These are phyloP conservation scores for Ptiloglossa arizonensis DNA, from an alignment of 1,140 invertebrate genomes.

Conservation along the genomic window DNA sequence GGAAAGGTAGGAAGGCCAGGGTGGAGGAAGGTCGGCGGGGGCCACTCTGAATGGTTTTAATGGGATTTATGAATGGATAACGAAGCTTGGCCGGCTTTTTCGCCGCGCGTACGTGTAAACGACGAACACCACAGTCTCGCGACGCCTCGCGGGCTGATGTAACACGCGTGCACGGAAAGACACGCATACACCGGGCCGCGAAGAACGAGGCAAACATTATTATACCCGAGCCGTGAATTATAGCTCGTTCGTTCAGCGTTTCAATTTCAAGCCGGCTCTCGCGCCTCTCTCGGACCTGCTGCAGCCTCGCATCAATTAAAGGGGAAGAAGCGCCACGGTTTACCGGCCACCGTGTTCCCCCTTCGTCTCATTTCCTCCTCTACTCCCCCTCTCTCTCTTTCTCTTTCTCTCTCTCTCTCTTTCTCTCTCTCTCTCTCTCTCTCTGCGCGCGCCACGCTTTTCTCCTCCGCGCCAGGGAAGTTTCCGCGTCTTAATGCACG, in stretches of 20 bases:
- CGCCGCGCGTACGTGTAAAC: conserved; percentile 10
- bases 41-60: conserved; percentile 68
- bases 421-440: neutral
- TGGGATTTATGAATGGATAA: conserved; percentile 76
- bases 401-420: neutral
- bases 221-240: conserved; percentile 65
- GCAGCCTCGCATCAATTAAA: conserved; percentile 45
- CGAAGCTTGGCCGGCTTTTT: conserved; percentile 65
- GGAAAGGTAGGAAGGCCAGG: neutral
- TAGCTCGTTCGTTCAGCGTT: conserved; percentile 65
- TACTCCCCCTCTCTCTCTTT: too few relatives aligned
- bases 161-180: neutral
- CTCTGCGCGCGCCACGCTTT: too few relatives aligned
- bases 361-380: neutral
- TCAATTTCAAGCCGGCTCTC: conserved; percentile 58
- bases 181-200: neutral
- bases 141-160: neutral
- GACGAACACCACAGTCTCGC: neutral
- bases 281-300: conserved; percentile 3
- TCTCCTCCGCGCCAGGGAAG: neutral
- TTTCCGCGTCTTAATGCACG: conserved; percentile 9
- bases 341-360: conserved; percentile 1
- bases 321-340: conserved; percentile 27
- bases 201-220: conserved; percentile 54
- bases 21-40: conserved; percentile 35